Evolutionary conservation across 2,888 invertebrate species (phyloP), one percentile per base, ranked within the genome.

Genomic region (Lasioglossum calceatum): DNA sequence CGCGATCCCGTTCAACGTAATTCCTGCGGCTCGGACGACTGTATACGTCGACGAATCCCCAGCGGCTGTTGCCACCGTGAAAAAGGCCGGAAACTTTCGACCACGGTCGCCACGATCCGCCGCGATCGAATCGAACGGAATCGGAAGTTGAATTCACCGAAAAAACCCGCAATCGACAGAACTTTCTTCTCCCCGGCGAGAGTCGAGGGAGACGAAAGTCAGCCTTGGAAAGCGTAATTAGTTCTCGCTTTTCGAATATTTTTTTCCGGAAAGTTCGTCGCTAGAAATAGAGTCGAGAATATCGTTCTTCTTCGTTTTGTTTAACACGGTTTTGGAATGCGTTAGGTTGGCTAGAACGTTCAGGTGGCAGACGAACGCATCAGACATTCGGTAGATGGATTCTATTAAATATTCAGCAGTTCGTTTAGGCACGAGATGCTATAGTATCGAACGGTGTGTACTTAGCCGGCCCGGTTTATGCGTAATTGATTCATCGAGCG

Each of bases 21-120:
- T 90, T 91, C 81, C 84, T 78, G 84, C 85, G 84, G 86, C 86
- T 86, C 81, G 54, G 82, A 84, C 81, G 88, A 88, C 82, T 84
- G 85, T 79, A 71, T 79, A 79, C 87, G 83, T 4, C 75, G 71
- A 50, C 61, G 80, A 79, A 89, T 89, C 87, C 88, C 88, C 89
- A 80, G 78, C 61, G 84, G 82, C 23, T 67, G 73, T 70, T 80
- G 71, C 85, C 74, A 19, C 42, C 44, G 50, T 44, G 72, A 58
- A 79, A 79, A 76, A 27, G 42, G 61, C 8, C 50, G 77, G 61
- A 71, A 78, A 23, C 50, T 78, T 75, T 23, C 2, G 64, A 27
- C 19, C 3, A 23, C n/a, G n/a, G 61, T 10, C 50, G n/a, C 32
- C 27, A 16, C 32, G 74, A 81, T 84, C 42, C 23, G 27, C 2